Conservation (phyloP, 92 coral and sea anemone species). For the Meandrina meandrites region DNA sequence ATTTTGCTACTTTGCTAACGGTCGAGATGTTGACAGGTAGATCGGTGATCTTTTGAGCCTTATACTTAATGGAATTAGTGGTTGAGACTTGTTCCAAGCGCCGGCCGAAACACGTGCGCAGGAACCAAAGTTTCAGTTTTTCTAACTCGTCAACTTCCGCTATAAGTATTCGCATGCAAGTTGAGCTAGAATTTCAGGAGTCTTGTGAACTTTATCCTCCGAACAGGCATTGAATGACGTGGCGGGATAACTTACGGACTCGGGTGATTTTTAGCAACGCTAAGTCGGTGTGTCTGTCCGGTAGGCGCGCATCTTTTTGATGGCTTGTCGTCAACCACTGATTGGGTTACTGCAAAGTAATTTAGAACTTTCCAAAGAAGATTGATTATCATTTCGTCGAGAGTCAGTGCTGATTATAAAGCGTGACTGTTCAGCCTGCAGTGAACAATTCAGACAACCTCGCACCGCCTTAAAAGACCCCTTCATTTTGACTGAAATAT, state of each 20-base stretch:
- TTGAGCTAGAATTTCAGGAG: neutral
- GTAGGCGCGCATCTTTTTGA: neutral
- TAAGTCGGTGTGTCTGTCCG: neutral
- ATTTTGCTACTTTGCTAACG: neutral
- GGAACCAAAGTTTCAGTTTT: no score
- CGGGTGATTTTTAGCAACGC: neutral
- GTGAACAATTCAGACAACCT: neutral
- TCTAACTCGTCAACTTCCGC: no score
- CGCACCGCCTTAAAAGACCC: neutral
- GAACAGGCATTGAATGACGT: neutral
- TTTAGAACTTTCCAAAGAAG: neutral
- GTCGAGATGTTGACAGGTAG: neutral
- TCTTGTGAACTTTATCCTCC: neutral
- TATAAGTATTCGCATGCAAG: no score
- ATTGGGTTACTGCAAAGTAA: neutral
- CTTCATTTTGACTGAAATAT: neutral
- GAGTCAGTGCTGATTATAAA: neutral
- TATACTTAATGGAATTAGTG: neutral
- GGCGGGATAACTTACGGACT: neutral
- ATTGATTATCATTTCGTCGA: neutral
- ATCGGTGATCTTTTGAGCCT: neutral
- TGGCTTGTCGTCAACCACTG: neutral
- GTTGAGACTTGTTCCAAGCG: neutral
- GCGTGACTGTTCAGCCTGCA: neutral
- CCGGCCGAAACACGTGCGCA: neutral